Percentiles rank a stretch among this genome's conserved stretches.
phyloP scores from a whole-genome alignment of 1,140 invertebrate genomes.

The Theocolax elegans region DNA sequence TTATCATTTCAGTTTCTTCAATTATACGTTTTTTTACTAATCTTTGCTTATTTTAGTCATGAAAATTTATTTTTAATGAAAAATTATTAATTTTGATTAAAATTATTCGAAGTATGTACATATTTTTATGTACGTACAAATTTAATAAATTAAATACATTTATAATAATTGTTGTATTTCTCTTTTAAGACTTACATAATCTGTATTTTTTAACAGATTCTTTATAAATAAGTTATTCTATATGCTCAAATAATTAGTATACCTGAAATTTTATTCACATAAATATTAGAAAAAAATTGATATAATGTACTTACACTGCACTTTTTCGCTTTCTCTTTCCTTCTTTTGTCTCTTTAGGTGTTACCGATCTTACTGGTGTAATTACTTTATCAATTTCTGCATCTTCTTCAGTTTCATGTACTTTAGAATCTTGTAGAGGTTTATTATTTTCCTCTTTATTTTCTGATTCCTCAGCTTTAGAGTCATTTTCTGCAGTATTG shows the following conservation, averaged over 20 bases:
- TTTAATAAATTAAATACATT: too few species aligned
- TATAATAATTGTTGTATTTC: too few species aligned
- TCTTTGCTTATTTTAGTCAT: too few species aligned
- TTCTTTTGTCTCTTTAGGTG: constrained; percentile 34
- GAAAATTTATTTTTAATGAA: too few species aligned
- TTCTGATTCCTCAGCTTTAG: constrained; percentile 27
- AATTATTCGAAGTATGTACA: too few species aligned
- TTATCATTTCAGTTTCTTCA: too few species aligned
- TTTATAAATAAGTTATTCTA: background rate
- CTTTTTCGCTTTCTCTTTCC: constrained; percentile 48
- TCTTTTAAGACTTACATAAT: constrained; percentile 37
- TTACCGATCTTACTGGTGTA: background rate
- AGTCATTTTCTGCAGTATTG: constrained; percentile 27
- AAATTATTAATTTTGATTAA: too few species aligned
- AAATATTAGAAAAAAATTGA: too few species aligned
- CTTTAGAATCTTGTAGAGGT: background rate
- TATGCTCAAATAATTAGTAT: background rate
- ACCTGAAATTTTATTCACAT: background rate
- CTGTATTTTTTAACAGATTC: background rate
- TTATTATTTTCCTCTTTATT: constrained; percentile 3
- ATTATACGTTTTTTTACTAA: too few species aligned
- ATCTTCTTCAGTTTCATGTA: too few species aligned
- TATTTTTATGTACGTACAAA: too few species aligned
- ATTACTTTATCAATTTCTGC: too few species aligned
- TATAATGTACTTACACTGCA: constrained; percentile 42